Percentiles rank a stretch among this genome's conserved stretches.
These are phyloP conservation scores for Cataglyphis cursor DNA, from an alignment of 2,888 invertebrate genomes.

Conservation along the genomic window DNA sequence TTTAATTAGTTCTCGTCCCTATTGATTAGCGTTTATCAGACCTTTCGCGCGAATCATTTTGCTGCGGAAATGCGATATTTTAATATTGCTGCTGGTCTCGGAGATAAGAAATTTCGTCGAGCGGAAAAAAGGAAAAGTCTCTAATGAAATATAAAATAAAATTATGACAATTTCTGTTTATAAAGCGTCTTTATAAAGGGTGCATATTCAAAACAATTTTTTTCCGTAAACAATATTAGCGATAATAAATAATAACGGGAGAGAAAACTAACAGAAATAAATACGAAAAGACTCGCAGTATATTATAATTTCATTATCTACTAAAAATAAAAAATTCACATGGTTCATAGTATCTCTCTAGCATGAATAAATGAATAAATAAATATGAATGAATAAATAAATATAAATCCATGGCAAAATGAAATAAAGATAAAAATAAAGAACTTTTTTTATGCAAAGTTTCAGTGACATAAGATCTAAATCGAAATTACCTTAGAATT, in stretches of 20 bases:
- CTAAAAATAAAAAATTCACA: not conserved
- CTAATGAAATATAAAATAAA: not conserved
- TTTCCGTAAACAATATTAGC: not conserved
- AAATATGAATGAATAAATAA: conserved; percentile 1
- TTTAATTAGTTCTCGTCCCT: conserved; percentile 54
- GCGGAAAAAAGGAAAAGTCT: not conserved
- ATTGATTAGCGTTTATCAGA: conserved; percentile 30
- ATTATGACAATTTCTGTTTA: not conserved
- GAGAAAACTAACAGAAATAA: not conserved
- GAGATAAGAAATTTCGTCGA: not conserved
- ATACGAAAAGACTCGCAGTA: not conserved
- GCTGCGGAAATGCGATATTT: not conserved
- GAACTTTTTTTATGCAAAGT: not conserved
- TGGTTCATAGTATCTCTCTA: conserved; percentile 4
- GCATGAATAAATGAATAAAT: conserved; percentile 6
- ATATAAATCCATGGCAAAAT: conserved; percentile 12
- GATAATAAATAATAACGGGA: not conserved
- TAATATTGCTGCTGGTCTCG: not conserved
- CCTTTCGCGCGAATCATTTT: not conserved
- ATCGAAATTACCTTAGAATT: not conserved
- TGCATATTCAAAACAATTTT: not conserved
- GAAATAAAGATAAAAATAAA: not conserved
- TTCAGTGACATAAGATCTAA: not conserved
- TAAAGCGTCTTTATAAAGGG: not conserved
- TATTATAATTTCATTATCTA: not conserved